Evolutionary conservation across 2,888 invertebrate species (phyloP).

Genomic region (Heliconius ismenius): DNA sequence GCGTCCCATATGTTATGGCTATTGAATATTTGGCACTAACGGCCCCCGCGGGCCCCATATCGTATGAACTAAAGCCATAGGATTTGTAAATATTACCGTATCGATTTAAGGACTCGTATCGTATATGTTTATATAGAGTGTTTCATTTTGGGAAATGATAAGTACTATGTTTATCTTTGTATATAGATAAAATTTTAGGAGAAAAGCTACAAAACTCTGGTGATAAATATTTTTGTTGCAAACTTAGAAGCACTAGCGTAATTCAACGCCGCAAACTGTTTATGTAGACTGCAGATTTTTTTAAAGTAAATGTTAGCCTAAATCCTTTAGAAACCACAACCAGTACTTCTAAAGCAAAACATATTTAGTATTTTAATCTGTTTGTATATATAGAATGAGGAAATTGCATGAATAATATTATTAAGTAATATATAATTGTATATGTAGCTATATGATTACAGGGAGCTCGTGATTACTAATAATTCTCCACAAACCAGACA

Average conservation of each 20-base stretch:
- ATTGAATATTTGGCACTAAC: slow-evolving; percentile 40
- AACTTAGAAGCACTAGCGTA: no score
- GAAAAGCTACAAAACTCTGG: no score
- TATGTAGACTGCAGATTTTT: no score
- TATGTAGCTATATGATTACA: neutral
- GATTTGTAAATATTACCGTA: slow-evolving; percentile 52
- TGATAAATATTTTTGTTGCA: no score
- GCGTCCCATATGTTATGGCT: slow-evolving; percentile 48
- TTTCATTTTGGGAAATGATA: neutral
- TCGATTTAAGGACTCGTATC: slow-evolving; percentile 37
- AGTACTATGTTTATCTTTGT: neutral
- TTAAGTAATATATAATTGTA: neutral
- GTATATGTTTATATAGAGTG: slow-evolving; percentile 28
- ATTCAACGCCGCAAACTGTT: no score
- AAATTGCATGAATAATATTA: neutral
- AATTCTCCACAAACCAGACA: neutral
- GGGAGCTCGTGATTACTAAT: slow-evolving; percentile 1
- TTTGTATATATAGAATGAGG: no score
- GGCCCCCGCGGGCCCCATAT: slow-evolving; percentile 63
- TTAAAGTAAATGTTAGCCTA: no score
- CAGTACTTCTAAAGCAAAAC: no score
- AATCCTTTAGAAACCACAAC: no score
- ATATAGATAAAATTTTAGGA: neutral
- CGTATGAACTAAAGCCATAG: slow-evolving; percentile 50
- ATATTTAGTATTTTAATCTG: no score